These are phyloP conservation scores for Syncerus caffer DNA, from an alignment of 2,797 vertebrate genomes.

Conservation along the genomic window DNA sequence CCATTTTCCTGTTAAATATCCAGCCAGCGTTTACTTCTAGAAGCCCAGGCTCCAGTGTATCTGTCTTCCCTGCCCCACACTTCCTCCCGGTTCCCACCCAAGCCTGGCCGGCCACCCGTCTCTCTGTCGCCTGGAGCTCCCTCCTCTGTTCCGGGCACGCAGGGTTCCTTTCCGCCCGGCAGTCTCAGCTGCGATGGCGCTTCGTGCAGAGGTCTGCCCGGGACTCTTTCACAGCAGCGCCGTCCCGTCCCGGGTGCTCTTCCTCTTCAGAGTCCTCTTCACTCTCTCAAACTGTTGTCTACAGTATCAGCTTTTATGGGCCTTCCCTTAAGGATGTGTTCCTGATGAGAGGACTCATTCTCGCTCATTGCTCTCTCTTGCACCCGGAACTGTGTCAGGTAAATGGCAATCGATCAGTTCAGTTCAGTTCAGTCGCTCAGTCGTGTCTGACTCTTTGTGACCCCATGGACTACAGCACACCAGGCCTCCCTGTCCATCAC, in stretches of 20 bases:
- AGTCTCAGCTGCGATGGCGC: fast-evolving
- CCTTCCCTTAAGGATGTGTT: neutral
- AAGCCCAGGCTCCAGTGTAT: neutral
- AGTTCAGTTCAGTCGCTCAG: neutral
- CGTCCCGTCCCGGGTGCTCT: no score
- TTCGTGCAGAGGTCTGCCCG: neutral
- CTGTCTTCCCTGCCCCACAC: neutral
- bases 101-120: neutral
- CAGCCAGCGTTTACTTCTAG: neutral
- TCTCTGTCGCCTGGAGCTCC: neutral
- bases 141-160: neutral
- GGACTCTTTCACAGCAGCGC: neutral
- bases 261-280: neutral
- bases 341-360: neutral
- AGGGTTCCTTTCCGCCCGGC: fast-evolving
- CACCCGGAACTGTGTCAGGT: neutral
- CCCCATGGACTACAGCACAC: fast-evolving
- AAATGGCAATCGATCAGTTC: neutral
- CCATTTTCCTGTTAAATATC: neutral
- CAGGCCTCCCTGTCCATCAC: neutral
- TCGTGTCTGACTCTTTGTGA: fast-evolving
- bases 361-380: neutral
- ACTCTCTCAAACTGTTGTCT: neutral
- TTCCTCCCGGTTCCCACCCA: neutral
- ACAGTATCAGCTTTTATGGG: neutral